Evolutionary conservation across 2,113 vertebrate genomes (phyloP).

Genomic region (Salvelinus namaycush): DNA sequence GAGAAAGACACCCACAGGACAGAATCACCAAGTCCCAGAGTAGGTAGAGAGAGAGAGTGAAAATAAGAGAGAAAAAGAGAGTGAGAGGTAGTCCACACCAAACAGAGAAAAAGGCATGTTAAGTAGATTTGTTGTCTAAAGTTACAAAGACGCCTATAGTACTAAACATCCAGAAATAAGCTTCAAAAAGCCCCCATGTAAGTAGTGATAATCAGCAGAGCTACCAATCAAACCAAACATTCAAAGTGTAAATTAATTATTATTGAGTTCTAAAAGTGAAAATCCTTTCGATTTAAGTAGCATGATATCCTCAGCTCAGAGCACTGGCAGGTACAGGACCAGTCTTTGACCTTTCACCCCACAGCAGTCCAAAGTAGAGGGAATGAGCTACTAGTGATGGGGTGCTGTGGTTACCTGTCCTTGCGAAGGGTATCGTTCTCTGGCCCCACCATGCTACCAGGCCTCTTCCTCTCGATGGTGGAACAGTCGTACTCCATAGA

Average conservation of each 20-base stretch:
- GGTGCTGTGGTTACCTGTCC: slow-evolving; percentile 78
- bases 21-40: slow-evolving; percentile 38
- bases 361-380: background rate
- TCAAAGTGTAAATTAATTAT: background rate
- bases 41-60: slow-evolving; percentile 68
- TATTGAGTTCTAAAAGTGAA: background rate
- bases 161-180: background rate
- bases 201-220: background rate
- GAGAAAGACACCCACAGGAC: slow-evolving; percentile 27
- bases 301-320: background rate
- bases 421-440: slow-evolving; percentile 86
- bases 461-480: slow-evolving; percentile 90
- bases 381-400: background rate
- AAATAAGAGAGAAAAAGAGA: slow-evolving; percentile 21
- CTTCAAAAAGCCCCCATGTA: background rate
- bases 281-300: background rate
- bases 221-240: background rate
- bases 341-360: no score
- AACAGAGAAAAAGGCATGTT: background rate
- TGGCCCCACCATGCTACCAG: slow-evolving; percentile 86
- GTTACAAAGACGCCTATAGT: background rate
- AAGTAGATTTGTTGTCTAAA: background rate
- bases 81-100: background rate
- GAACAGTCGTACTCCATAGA: slow-evolving; percentile 79
- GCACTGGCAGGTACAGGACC: background rate